Conservation (phyloP, 2,797 vertebrate species). For the Crotalus adamanteus region DNA sequence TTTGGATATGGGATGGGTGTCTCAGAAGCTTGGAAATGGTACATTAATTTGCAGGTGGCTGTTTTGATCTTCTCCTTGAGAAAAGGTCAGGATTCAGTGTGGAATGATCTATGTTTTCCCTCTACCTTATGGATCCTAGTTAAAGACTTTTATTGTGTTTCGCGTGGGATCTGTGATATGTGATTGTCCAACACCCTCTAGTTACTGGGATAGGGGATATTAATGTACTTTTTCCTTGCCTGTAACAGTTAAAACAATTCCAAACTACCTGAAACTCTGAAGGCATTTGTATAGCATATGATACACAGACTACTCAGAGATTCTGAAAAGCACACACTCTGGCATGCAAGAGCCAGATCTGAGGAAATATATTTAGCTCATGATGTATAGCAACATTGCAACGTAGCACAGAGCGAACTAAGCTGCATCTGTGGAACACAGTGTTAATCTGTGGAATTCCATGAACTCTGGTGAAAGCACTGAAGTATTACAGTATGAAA, state of each 20-base stretch:
- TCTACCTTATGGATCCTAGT: neutral
- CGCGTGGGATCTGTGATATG: neutral
- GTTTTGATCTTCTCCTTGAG: neutral
- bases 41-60: neutral
- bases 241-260: neutral
- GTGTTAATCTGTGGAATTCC: neutral
- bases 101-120: neutral
- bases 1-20: neutral
- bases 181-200: neutral
- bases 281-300: neutral
- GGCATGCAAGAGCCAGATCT: neutral
- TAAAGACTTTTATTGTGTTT: neutral
- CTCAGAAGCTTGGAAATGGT: neutral
- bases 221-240: neutral
- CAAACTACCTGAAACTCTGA: neutral
- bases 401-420: neutral
- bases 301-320: neutral
- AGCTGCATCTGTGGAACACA: neutral
- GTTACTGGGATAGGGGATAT: neutral
- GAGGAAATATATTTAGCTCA: neutral
- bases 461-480: neutral
- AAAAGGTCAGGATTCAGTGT: neutral
- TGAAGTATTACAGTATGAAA: neutral
- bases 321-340: neutral
- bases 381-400: neutral